These are phyloP conservation scores for Suncus etruscus DNA, from an alignment of 2,113 vertebrate genomes.

Conservation along the genomic window DNA sequence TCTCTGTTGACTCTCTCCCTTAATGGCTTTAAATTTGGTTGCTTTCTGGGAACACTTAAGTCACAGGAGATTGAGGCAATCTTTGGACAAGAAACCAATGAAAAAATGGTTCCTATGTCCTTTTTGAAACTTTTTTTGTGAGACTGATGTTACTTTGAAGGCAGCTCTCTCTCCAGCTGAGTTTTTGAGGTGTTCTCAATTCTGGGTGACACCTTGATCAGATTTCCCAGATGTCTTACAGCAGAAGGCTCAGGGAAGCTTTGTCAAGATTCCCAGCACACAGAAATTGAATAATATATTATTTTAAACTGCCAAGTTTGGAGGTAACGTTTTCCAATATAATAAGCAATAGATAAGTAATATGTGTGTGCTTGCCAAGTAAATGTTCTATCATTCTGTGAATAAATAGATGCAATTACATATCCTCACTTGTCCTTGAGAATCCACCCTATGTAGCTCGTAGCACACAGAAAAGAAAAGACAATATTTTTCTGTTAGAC, in stretches of 20 bases:
- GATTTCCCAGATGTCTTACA: not conserved
- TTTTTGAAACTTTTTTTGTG: not conserved
- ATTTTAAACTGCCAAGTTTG: not conserved
- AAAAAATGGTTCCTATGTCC: not conserved
- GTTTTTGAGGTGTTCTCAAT: not conserved
- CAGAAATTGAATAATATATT: not conserved
- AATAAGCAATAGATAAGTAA: not conserved
- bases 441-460: not conserved
- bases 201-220: not conserved
- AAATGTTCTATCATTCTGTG: not conserved
- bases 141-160: not conserved
- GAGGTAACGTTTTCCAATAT: not conserved
- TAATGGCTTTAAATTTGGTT: not conserved
- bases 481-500: not conserved
- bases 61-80: not conserved
- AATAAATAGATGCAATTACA: not conserved
- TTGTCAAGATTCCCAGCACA: not conserved
- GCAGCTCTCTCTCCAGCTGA: not conserved
- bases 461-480: not conserved
- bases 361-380: not conserved
- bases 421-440: not conserved
- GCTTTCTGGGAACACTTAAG: not conserved
- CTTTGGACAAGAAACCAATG: not conserved
- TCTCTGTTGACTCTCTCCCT: not conserved
- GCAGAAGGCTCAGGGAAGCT: not conserved